Evolutionary conservation across 2,888 invertebrate genomes (phyloP), one percentile per base, ranked within the genome.

Genomic region (Oligia strigilis): DNA sequence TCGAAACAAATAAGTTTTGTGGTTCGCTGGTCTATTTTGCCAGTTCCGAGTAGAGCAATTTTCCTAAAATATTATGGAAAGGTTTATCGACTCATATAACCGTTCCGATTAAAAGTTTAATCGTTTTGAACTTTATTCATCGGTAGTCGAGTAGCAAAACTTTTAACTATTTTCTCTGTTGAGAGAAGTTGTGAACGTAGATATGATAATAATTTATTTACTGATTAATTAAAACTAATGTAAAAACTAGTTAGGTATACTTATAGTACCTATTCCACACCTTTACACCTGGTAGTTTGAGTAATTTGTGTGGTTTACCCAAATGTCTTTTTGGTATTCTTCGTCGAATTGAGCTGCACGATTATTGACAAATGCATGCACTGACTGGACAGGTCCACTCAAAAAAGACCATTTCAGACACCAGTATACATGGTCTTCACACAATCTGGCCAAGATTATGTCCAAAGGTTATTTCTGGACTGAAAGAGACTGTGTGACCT

Each of bases 41-140:
- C 11, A 19, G n/a, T 64, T 70, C 5, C 6, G 5, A 72, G 29
- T 29, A 17, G 9, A 60, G 19, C 52, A 40, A 46, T 62, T 60
- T 62, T 14, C 13, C 46, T 60, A 17, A 67, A 40, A 60, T 60
- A 60, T 62, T 62, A 73, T 80, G 8, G 19, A 52, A 52, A 43
- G 17, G 29, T 65, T 65, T 55, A 79, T 65, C 29, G 40, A 43
- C n/a, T 71, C 36, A 49, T 83, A 71, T 55, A 40, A n/a, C 29
- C 40, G 40, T 64, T 70, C 69, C 46, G 46, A 83, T 75, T 58
- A 69, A 78, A 78, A 72, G 29, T 75, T 75, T 62, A 72, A 80
- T 60, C 49, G 69, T 69, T 75, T 65, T 23, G 9, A 43, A 78
- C 58, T n/a, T 71, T 29, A 52, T 43, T n/a, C 13, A 49, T 67